Percentiles rank a stretch among this genome's conserved stretches.
Conservation (phyloP, 2,113 vertebrate genomes). For the Myotis brandtii region DNA sequence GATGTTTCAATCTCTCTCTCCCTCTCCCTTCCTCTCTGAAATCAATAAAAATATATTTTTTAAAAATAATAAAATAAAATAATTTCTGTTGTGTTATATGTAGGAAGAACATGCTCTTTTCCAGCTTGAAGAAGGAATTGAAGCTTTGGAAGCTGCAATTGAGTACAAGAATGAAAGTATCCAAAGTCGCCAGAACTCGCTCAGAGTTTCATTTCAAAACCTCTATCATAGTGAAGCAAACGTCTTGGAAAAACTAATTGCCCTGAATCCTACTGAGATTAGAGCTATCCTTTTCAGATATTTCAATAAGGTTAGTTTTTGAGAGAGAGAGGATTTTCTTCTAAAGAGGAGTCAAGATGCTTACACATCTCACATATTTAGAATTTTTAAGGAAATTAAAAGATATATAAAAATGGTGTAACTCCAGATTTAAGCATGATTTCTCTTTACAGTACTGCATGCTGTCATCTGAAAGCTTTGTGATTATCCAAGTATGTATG, state of each 20-base stretch:
- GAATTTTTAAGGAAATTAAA: slow-evolving; percentile 32
- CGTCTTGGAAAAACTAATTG: slow-evolving; percentile 89
- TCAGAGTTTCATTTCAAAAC: slow-evolving; percentile 84
- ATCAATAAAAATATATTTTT: too few species aligned
- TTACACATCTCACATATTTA: slow-evolving; percentile 14
- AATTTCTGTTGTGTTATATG: slow-evolving; percentile 63
- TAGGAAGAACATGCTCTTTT: slow-evolving; percentile 92
- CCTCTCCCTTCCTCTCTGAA: too few species aligned
- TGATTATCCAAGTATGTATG: background rate
- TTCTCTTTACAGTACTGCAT: background rate
- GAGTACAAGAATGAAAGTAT: slow-evolving; percentile 92
- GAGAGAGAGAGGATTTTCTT: slow-evolving; percentile 35
- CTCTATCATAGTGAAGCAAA: slow-evolving; percentile 85
- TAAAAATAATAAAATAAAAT: slow-evolving; percentile 24
- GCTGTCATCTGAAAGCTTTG: background rate
- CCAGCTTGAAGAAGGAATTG: slow-evolving; percentile 93
- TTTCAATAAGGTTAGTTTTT: slow-evolving; percentile 92
- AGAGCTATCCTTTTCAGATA: slow-evolving; percentile 91
- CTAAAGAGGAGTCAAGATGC: background rate
- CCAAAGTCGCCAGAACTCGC: slow-evolving; percentile 86
- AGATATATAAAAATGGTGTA: background rate
- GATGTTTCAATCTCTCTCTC: too few species aligned
- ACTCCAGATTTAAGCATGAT: background rate
- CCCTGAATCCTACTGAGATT: slow-evolving; percentile 87
- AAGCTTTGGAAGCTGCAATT: slow-evolving; percentile 92